A percentile compares a stretch with the other conserved stretches of the same genome.
phyloP scores from a whole-genome alignment of 2,797 vertebrate species.

The Xiphorhynchus erythropygius region DNA sequence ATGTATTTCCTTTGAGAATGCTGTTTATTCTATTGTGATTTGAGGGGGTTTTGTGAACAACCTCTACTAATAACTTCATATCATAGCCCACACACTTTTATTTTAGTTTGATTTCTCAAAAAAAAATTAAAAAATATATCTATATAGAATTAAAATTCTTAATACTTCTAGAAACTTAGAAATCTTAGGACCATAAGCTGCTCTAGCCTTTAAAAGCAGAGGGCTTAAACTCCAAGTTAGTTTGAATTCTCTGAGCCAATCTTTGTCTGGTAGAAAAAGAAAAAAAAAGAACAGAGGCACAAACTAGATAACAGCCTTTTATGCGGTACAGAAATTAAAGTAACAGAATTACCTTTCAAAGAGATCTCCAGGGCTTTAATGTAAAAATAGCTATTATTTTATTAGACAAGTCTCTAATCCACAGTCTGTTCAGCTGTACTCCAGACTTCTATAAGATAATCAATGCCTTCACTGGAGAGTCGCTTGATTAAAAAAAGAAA shows the following conservation, averaged over 20 bases:
- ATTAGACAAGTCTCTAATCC: constrained; percentile 73
- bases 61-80: neutral
- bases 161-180: constrained; percentile 26
- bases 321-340: constrained; percentile 72
- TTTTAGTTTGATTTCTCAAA: neutral
- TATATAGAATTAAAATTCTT: constrained; percentile 11
- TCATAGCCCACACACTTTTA: neutral
- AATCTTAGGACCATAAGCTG: constrained; percentile 51
- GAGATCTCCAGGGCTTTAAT: constrained; percentile 69
- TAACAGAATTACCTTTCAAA: constrained; percentile 73
- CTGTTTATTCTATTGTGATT: neutral
- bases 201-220: constrained; percentile 61
- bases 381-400: constrained; percentile 76
- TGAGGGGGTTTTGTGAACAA: neutral
- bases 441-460: constrained; percentile 66
- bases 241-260: constrained; percentile 63
- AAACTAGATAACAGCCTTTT: constrained; percentile 72
- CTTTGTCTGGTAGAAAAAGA: neutral
- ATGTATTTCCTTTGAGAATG: neutral
- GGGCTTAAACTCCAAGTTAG: constrained; percentile 65
- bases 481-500: neutral
- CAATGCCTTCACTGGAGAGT: constrained; percentile 53
- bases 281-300: constrained; percentile 45
- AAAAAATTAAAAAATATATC: neutral
- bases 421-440: constrained; percentile 56